Evolutionary conservation across 2,113 vertebrate species (phyloP), one percentile per base, ranked within the genome.

Genomic region (Sinosuthora webbiana): DNA sequence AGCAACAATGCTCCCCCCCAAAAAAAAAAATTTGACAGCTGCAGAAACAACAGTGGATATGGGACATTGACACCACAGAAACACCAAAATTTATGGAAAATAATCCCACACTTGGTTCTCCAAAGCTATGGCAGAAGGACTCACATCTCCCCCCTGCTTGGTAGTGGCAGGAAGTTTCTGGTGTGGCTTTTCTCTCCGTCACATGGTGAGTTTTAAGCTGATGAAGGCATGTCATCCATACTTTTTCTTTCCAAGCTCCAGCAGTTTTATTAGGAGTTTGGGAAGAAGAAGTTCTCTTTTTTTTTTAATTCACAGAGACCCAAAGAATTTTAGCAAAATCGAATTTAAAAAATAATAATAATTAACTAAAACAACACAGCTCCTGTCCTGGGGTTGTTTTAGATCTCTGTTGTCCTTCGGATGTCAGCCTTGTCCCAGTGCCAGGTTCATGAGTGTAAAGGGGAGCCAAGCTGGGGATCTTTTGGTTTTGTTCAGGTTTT

Each of bases 401-500:
- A 67, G 52, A 25, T 42, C 30, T 41, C 42, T 67, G 42, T 1
- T 42, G 35, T 57, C 63, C 57, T 89, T 84, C 3, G 3, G 59
- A 62, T 70, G 39, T 80, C 42, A 42, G 70, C 45, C 35, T 71
- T 87, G 74, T 87, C 37, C 55, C 7, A 0, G 6, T 42, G 87
- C 70, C 84, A 95, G 70, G 77, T 57, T 79, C 70, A 91, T 13
- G 33, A 82, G 65, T 7, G 4, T 17, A 19, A 50, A 81, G n/a
- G 60, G 80, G 53, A 76, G 70, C 30, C 67, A 68, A 37, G 75
- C 45, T 85, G 67, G n/a, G 41, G 24, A 71, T 39, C 69, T 94
- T 77, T 83, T 63, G 69, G 79, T 84, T 82, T 74, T 81, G 47
- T 50, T 75, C 35, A 56, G 44, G 8, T 78, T 93, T 87, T 91